phyloP scores from a whole-genome alignment of 2,888 invertebrate genomes.

The Eupithecia pulchellata region DNA sequence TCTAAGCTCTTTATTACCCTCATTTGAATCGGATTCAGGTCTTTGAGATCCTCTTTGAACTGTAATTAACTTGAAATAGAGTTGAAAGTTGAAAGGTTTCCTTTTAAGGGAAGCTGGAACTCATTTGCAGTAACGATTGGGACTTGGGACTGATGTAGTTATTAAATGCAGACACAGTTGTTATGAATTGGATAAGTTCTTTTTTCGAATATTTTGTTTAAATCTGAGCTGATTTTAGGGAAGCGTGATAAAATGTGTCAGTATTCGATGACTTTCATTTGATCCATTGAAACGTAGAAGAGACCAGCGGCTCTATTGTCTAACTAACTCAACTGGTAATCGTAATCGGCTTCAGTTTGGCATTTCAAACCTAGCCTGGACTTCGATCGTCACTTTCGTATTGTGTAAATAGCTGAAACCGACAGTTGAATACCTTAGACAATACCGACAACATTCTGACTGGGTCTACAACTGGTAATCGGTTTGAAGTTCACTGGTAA shows the following conservation, averaged over 20 bases:
- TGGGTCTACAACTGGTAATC: too few relatives aligned
- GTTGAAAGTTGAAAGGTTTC: constrained; percentile 17
- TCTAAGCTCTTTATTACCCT: constrained; percentile 23
- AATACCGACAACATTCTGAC: too few relatives aligned
- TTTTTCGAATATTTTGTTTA: neutral
- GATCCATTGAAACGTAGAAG: too few relatives aligned
- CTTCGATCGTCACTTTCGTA: too few relatives aligned
- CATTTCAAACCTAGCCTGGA: too few relatives aligned
- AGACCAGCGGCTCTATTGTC: too few relatives aligned
- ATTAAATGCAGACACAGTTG: constrained; percentile 25
- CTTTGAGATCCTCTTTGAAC: constrained; percentile 7
- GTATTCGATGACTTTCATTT: neutral
- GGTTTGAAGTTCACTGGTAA: too few relatives aligned
- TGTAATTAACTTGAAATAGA: constrained; percentile 14
- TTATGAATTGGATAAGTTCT: constrained; percentile 21
- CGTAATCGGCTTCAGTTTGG: too few relatives aligned
- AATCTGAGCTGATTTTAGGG: neutral
- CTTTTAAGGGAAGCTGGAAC: constrained; percentile 20
- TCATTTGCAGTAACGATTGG: constrained; percentile 35
- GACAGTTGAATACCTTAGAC: too few relatives aligned
- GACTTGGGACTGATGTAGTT: constrained; percentile 34
- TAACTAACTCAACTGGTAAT: too few relatives aligned
- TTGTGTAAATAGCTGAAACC: too few relatives aligned
- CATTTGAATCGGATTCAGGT: constrained; percentile 29
- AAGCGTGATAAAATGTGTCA: neutral